phyloP scores from a whole-genome alignment of 2,113 vertebrate genomes.

The Eublepharis macularius region DNA sequence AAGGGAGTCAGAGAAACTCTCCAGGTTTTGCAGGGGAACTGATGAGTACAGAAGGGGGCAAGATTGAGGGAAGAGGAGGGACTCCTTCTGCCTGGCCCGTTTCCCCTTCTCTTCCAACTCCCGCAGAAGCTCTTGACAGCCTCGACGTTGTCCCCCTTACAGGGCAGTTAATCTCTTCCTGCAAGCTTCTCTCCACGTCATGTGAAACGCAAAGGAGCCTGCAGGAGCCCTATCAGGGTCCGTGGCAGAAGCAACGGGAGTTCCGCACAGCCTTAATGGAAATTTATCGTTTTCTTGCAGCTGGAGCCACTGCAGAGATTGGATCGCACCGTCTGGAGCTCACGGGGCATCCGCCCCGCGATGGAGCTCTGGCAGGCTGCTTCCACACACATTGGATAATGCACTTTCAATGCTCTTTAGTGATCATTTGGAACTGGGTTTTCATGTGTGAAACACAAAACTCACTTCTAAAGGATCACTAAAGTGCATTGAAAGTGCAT shows the following conservation, averaged over 20 bases:
- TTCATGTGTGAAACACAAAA: no score
- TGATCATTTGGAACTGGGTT: no score
- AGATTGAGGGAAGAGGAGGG: neutral
- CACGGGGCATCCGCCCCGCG: no score
- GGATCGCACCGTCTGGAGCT: no score
- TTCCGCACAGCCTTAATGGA: constrained; percentile 1
- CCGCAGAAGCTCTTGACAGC: neutral
- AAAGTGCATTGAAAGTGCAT: no score
- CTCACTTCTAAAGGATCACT: no score
- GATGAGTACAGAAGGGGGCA: neutral
- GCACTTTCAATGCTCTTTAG: no score
- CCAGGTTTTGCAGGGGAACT: neutral
- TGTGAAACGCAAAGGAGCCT: neutral
- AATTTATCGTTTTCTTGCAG: neutral
- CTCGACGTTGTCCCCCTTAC: no score
- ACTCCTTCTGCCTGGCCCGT: neutral
- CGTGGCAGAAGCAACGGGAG: neutral
- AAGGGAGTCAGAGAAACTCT: neutral
- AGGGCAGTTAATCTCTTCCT: neutral
- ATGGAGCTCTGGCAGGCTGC: no score
- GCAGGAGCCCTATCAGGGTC: neutral
- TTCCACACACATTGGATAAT: no score
- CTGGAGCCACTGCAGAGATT: neutral
- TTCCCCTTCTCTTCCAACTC: no score
- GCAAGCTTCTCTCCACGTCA: neutral